Base-by-base conservation (phyloP, 2,888 invertebrate genomes). In the Liodrosophila aerea region DNA sequence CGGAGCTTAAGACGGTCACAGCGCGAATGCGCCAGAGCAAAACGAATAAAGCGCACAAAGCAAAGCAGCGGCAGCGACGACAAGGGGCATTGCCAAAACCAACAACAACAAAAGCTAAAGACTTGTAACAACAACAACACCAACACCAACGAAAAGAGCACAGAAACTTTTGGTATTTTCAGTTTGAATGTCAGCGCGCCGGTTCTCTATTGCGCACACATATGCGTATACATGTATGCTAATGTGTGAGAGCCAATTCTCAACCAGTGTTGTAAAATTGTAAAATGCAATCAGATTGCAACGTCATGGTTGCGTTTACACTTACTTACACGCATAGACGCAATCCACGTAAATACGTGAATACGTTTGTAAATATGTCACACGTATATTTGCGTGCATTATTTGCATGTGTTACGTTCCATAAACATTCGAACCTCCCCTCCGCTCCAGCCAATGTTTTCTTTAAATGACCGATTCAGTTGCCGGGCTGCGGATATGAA, bases 1-100 rank as follows among this genome's bases (percentile, higher is more conserved):
- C 76, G 80, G 9, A 69, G 77, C 80, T 65, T 43, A 56, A 69
- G 65, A 75, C 77, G 81, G 83, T 80, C 83, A 37, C 50, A 65
- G 47, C 62, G 58, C 65, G 73, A 78, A 85, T 76, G 81, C 63
- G 60, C 52, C 33, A 58, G 37, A 57, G 52, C 44, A 57, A n/a
- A 73, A 64, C 54, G 47, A 58, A 39, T 45, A 60, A 63, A 61
- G 56, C 73, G 53, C 40, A 68, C 69, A 69, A 80, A 80, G 69
- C 67, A 44, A 22, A 54, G 13, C 50, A 34, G 7, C 50, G 30
- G 7, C 33, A 36, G 27, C 9, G 9, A 15, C 15, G 31, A 30
- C 29, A 15, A 9, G 2, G 45, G 18, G 22, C 9, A 13, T n/a
- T 22, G 30, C 5, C 33, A 51, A 34, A 15, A 51, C n/a, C 45